phyloP scores from a whole-genome alignment of 2,113 vertebrate species.

The Felis chaus region DNA sequence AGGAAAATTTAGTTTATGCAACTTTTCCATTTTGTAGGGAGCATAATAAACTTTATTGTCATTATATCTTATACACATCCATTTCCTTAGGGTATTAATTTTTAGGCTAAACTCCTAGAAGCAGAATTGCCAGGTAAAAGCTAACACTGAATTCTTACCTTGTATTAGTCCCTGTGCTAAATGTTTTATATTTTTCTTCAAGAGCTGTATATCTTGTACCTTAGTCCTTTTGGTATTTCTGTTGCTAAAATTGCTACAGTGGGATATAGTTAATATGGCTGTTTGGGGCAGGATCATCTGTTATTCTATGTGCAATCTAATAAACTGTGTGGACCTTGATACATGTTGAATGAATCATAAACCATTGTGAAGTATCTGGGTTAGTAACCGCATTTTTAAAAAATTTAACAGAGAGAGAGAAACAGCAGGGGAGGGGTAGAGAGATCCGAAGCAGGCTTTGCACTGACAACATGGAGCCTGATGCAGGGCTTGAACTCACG shows the following conservation, averaged over 20 bases:
- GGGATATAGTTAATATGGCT: neutral
- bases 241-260: neutral
- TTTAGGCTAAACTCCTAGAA: neutral
- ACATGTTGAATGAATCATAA: neutral
- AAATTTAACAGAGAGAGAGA: too few species aligned
- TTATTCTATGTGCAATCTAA: neutral
- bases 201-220: neutral
- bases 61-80: neutral
- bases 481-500: too few species aligned
- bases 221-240: neutral
- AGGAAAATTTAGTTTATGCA: neutral
- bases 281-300: neutral
- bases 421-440: too few species aligned
- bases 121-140: neutral
- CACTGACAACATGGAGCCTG: too few species aligned
- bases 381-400: neutral
- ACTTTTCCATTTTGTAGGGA: neutral
- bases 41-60: neutral
- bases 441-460: too few species aligned
- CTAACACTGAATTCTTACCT: neutral
- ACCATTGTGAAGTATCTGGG: neutral
- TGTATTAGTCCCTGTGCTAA: neutral
- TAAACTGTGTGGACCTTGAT: neutral
- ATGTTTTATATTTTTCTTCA: slow-evolving; percentile 7
- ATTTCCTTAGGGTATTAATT: slow-evolving; percentile 29